Evolutionary conservation across 2,797 vertebrate species (phyloP).

Genomic region (Xerus rutilus): DNA sequence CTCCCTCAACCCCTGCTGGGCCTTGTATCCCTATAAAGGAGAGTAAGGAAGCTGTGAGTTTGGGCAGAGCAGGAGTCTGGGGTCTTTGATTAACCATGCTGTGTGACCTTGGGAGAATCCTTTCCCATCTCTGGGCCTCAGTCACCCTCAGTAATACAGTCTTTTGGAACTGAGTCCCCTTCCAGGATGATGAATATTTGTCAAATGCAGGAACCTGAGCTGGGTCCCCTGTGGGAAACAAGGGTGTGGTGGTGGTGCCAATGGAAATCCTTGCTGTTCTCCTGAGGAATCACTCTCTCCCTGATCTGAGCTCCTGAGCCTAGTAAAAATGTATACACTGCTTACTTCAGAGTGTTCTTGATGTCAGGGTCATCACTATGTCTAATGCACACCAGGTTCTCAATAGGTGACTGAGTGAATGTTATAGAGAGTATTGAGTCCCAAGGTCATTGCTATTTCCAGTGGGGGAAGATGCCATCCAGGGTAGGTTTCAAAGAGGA

Average conservation of each 20-base stretch:
- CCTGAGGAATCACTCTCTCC: background rate
- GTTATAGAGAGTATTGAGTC: background rate
- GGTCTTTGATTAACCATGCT: background rate
- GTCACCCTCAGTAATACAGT: background rate
- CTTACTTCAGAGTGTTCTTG: background rate
- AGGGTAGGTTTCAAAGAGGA: conserved; percentile 2
- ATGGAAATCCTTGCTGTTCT: background rate
- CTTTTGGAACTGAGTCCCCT: background rate
- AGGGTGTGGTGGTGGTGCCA: background rate
- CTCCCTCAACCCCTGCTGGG: background rate
- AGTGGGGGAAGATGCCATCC: background rate
- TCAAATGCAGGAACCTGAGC: background rate
- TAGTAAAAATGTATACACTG: background rate
- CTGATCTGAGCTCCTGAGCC: background rate
- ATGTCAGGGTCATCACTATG: background rate
- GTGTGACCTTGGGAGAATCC: background rate
- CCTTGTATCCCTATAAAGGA: background rate
- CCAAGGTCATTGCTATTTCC: conserved; percentile 34
- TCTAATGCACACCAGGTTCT: background rate
- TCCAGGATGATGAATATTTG: background rate
- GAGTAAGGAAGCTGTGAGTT: background rate
- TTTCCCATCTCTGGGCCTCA: background rate
- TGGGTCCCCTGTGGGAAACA: background rate
- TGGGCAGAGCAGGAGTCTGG: background rate
- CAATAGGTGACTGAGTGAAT: background rate